Conservation (phyloP, 2,797 vertebrate species). For the Thaleichthys pacificus region DNA sequence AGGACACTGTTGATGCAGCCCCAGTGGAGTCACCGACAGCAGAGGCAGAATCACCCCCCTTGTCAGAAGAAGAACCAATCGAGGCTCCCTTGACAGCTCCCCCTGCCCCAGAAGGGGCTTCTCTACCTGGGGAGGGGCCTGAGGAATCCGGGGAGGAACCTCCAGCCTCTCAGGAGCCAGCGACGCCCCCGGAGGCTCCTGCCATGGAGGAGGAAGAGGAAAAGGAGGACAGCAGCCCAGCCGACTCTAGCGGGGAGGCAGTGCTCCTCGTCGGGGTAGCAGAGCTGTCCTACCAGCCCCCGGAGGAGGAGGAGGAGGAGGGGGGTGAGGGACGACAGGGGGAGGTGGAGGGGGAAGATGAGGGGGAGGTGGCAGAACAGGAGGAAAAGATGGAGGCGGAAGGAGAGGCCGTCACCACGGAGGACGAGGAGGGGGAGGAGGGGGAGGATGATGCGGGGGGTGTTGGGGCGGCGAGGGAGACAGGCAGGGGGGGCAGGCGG, state of each 20-base stretch:
- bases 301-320: slow-evolving; percentile 59
- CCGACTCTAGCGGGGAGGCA: slow-evolving; percentile 17
- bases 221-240: slow-evolving; percentile 7
- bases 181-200: background rate
- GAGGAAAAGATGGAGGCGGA: slow-evolving; percentile 19
- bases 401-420: slow-evolving; percentile 56
- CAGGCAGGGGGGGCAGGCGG: slow-evolving; percentile 19
- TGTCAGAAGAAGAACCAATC: slow-evolving; percentile 8
- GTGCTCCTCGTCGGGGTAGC: slow-evolving; percentile 24
- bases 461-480: slow-evolving; percentile 55
- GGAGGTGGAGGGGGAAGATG: slow-evolving; percentile 39
- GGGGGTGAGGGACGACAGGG: slow-evolving; percentile 47
- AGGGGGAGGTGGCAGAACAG: background rate
- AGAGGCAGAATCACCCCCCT: background rate
- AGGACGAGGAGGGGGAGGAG: slow-evolving; percentile 50
- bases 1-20: slow-evolving; percentile 22
- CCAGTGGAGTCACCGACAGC: slow-evolving; percentile 3
- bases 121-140: background rate
- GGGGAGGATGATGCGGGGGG: slow-evolving; percentile 77
- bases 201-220: slow-evolving; percentile 12
- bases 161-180: background rate
- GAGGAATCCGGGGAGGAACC: slow-evolving; percentile 1
- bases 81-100: background rate
- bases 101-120: background rate
- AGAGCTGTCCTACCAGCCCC: slow-evolving; percentile 58